Evolutionary conservation across 2,888 invertebrate species (phyloP), one percentile per base, ranked within the genome.

Genomic region (Auanema freiburgensis): DNA sequence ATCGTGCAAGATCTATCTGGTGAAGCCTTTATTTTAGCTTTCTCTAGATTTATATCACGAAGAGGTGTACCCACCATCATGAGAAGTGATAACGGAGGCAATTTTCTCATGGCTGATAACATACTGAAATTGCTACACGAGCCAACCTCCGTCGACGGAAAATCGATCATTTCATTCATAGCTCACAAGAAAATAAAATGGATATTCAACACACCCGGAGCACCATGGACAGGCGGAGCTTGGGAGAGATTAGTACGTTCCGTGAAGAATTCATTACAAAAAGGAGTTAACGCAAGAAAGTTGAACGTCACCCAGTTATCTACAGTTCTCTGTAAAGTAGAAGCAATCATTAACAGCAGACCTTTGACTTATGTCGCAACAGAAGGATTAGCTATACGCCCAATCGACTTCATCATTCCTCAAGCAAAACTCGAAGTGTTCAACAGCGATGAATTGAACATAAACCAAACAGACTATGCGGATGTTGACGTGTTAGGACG

Each of bases 191-290:
- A n/a, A n/a, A n/a, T n/a, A n/a, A n/a, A n/a, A n/a, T n/a, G n/a
- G n/a, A n/a, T n/a, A n/a, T n/a, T n/a, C n/a, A n/a, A 51, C 18
- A 12, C 51, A 51, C 51, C 54, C 21, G 11, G 10, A 10, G 23
- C 54, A 10, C 54, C 54, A 25, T 54, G 54, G 54, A 54, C 33
- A 40, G n/a, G n/a, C n/a, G n/a, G n/a, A n/a, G n/a, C n/a, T n/a
- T n/a, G n/a, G n/a, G n/a, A n/a, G n/a, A n/a, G n/a, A n/a, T n/a
- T n/a, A n/a, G n/a, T n/a, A n/a, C n/a, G n/a, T n/a, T n/a, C 54
- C 11, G 54, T 54, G 12, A 54, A 54, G 24, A 10, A 40, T 10
- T 23, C 54, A 10, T 11, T 12, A 11, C 23, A 54, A 16, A 54
- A 54, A 25, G 16, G 11, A 11, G 12, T 54, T 11, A 40, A 40